phyloP scores from a whole-genome alignment of 2,113 vertebrate genomes.

The Protobothrops mucrosquamatus region DNA sequence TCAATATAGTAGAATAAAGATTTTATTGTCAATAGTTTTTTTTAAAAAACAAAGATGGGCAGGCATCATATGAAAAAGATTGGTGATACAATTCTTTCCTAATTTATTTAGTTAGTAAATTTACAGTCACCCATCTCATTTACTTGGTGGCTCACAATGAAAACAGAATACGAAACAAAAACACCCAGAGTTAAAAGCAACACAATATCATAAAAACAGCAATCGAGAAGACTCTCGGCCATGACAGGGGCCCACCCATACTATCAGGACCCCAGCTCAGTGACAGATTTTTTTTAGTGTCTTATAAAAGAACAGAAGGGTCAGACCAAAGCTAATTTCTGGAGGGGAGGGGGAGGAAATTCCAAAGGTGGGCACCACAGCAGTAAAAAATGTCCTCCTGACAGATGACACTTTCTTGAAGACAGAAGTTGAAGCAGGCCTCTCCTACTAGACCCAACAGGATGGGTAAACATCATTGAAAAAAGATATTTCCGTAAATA shows the following conservation, averaged over 20 bases:
- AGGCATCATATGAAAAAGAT: neutral
- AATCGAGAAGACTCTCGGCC: neutral
- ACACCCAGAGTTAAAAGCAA: neutral
- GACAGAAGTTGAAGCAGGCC: neutral
- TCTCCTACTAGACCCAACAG: neutral
- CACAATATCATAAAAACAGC: neutral
- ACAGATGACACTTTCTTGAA: neutral
- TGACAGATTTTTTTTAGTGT: neutral
- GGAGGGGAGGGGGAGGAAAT: neutral
- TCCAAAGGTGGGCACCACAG: neutral
- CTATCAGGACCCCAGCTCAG: neutral
- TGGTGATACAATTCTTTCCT: no score
- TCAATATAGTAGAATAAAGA: neutral
- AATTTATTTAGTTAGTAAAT: neutral
- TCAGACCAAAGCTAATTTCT: neutral
- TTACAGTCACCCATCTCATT: neutral
- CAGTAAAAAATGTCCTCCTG: neutral
- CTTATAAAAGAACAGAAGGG: neutral
- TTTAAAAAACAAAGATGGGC: no score
- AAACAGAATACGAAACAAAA: neutral
- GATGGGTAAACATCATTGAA: neutral
- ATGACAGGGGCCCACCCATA: neutral
- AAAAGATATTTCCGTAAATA: neutral
- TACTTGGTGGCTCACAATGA: neutral
- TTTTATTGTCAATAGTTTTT: neutral